Evolutionary conservation across 2,113 vertebrate species (phyloP).

Genomic region (Archocentrus centrarchus): DNA sequence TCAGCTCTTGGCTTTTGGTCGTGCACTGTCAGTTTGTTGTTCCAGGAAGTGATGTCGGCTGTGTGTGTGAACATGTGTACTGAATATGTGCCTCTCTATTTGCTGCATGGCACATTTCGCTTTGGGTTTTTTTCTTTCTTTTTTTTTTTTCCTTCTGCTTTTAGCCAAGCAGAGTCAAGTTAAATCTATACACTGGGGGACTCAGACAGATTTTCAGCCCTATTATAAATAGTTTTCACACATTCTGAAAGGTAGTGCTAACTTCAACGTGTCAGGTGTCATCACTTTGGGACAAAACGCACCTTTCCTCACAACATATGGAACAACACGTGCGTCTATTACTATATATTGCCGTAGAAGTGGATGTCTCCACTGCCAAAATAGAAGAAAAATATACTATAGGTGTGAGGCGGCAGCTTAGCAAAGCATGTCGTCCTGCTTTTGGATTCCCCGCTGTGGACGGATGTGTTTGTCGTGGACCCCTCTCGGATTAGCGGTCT

Average conservation of each 20-base stretch:
- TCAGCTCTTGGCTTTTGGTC: slow-evolving; percentile 37
- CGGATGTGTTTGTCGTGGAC: slow-evolving; percentile 37
- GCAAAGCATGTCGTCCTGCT: slow-evolving; percentile 33
- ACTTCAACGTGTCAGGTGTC: slow-evolving; percentile 8
- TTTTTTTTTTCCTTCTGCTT: neutral
- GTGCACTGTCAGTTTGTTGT: neutral
- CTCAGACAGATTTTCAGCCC: slow-evolving; percentile 5
- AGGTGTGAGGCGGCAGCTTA: slow-evolving; percentile 55
- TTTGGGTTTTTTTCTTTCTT: neutral
- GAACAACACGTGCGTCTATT: slow-evolving; percentile 16
- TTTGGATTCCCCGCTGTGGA: slow-evolving; percentile 14
- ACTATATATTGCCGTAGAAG: neutral
- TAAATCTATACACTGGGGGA: slow-evolving; percentile 9
- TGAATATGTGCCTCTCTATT: neutral
- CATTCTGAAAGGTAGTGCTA: slow-evolving; percentile 29
- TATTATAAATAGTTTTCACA: slow-evolving; percentile 33
- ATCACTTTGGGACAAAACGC: slow-evolving; percentile 29
- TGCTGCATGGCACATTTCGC: neutral
- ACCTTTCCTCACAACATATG: slow-evolving; percentile 4
- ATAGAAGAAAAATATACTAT: slow-evolving; percentile 7
- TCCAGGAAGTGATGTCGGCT: slow-evolving; percentile 6
- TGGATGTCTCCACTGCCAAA: slow-evolving; percentile 27
- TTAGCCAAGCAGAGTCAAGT: slow-evolving; percentile 10
- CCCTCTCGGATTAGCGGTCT: slow-evolving; percentile 45
- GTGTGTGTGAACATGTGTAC: slow-evolving; percentile 26